These are phyloP conservation scores for Kryphioiulus occultus DNA, from an alignment of 2,888 invertebrate species.

Conservation along the genomic window DNA sequence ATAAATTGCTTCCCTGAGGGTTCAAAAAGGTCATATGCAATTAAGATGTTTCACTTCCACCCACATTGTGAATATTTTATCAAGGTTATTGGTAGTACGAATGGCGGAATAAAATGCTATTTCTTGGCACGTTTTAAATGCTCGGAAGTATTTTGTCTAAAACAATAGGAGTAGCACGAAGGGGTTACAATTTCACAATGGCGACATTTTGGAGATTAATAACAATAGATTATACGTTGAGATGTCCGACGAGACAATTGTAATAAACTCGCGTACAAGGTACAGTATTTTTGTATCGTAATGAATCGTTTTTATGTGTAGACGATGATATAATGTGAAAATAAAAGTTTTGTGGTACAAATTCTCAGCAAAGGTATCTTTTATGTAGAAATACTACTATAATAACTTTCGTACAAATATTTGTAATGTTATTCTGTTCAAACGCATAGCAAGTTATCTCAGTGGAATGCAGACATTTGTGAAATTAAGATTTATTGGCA, in stretches of 20 bases:
- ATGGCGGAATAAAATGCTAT: background rate
- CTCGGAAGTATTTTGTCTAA: background rate
- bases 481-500: no score
- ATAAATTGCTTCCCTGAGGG: background rate
- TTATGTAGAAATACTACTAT: no score
- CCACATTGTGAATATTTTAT: background rate
- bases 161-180: background rate
- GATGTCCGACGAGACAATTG: background rate
- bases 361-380: background rate
- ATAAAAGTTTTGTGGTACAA: conserved; percentile 4
- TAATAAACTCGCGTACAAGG: conserved; percentile 17
- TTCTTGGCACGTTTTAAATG: background rate
- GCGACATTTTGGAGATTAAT: background rate
- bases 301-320: conserved; percentile 7
- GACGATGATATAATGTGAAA: background rate
- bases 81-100: background rate
- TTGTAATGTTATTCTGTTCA: no score
- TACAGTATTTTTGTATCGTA: conserved; percentile 28
- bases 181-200: background rate
- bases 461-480: no score
- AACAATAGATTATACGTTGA: background rate
- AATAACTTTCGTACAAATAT: no score
- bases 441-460: no score
- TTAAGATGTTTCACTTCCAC: background rate
- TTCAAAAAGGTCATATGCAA: background rate